These are phyloP conservation scores for Ascidia mentula DNA, from an alignment of 23 tunicate genomes.

Conservation along the genomic window DNA sequence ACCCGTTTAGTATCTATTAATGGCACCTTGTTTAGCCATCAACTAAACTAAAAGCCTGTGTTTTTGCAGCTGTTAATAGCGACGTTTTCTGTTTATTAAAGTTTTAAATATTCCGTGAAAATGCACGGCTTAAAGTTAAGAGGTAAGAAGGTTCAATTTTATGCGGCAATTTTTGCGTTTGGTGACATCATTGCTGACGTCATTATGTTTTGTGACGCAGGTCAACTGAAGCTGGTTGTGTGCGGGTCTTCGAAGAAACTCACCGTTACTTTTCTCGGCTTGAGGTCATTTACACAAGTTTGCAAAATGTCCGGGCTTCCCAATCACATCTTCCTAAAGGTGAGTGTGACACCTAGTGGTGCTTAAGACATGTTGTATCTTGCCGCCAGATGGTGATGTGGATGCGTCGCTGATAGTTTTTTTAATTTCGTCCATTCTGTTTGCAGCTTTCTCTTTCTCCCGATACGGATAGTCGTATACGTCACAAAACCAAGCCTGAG, in stretches of 20 bases:
- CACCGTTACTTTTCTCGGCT: conserved; percentile 48
- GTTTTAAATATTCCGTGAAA: background rate
- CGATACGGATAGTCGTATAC: conserved; percentile 23
- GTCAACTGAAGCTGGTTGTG: conserved; percentile 52
- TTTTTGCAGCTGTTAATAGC: no score
- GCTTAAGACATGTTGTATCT: background rate
- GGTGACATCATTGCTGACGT: background rate
- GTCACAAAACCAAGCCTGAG: conserved; percentile 32
- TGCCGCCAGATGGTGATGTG: background rate
- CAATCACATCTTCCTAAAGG: conserved; percentile 27
- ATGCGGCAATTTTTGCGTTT: background rate
- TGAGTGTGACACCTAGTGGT: conserved; percentile 2
- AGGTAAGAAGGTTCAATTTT: background rate
- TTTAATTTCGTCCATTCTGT: background rate
- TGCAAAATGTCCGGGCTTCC: background rate
- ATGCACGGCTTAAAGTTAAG: background rate
- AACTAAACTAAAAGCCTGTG: no score
- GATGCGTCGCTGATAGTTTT: background rate
- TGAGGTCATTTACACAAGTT: conserved; percentile 25
- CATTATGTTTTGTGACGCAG: conserved; percentile 20
- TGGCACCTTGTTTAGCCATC: no score
- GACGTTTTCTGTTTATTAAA: no score
- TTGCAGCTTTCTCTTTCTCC: conserved; percentile 48
- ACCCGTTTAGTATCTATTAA: no score
- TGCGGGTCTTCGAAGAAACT: conserved; percentile 35